These are phyloP conservation scores for Hylaea fasciaria DNA, from an alignment of 2,888 invertebrate genomes.

Conservation along the genomic window DNA sequence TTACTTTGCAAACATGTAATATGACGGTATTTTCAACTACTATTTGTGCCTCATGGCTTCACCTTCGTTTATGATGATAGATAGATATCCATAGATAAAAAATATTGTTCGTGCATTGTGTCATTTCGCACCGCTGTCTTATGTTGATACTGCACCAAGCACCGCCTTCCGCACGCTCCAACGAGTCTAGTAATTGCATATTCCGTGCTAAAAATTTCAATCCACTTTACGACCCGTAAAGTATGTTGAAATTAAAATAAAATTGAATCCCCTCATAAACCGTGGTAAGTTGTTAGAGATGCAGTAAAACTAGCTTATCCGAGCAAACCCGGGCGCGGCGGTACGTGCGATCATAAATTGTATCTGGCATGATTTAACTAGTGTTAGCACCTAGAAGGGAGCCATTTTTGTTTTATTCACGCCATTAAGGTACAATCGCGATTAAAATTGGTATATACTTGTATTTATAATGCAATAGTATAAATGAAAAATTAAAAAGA, in stretches of 20 bases:
- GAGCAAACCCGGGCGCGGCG: conserved; percentile 38
- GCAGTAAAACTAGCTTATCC: conserved; percentile 47
- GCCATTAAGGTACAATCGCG: conserved; percentile 49
- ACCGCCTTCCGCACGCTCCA: background rate
- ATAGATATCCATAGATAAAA: no score
- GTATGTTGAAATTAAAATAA: conserved; percentile 33
- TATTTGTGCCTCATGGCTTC: no score
- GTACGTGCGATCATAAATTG: conserved; percentile 57
- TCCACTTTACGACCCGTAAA: conserved; percentile 22
- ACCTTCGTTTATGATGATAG: no score
- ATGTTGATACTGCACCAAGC: no score
- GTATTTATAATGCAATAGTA: no score
- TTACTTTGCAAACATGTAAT: background rate
- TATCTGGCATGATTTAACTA: conserved; percentile 59
- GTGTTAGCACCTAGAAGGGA: conserved; percentile 54
- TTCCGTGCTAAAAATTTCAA: conserved; percentile 16
- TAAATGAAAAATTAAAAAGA: no score
- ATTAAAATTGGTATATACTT: conserved; percentile 43
- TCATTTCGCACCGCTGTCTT: no score
- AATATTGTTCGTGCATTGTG: no score
- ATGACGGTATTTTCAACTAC: no score
- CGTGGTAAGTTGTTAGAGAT: conserved; percentile 42
- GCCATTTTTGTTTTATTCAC: conserved; percentile 58
- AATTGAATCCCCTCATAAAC: conserved; percentile 32
- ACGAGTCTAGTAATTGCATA: conserved; percentile 3